Conservation (phyloP, 1,140 invertebrate species). For the Limonius californicus region DNA sequence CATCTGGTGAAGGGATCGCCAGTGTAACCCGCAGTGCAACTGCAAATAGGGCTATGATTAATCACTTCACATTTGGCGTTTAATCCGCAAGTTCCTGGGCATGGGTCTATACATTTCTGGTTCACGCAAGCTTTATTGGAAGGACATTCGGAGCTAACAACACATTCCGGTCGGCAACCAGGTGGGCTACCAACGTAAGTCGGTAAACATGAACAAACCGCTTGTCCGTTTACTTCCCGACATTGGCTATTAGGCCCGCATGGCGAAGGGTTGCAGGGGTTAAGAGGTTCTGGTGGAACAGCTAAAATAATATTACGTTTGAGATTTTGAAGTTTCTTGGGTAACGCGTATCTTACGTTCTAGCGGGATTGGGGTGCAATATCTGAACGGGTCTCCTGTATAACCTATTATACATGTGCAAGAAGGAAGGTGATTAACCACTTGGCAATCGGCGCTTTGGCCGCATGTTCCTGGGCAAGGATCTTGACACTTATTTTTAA, state of each 20-base stretch:
- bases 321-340: not conserved
- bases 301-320: constrained; percentile 13
- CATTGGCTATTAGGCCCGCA: constrained; percentile 51
- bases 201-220: constrained; percentile 50
- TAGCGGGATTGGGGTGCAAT: constrained; percentile 57
- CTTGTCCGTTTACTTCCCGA: constrained; percentile 36
- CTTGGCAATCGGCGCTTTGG: constrained; percentile 70
- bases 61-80: constrained; percentile 60
- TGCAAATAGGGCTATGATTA: constrained; percentile 61
- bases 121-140: constrained; percentile 56
- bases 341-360: constrained; percentile 45
- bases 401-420: constrained; percentile 72
- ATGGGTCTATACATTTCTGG: constrained; percentile 60
- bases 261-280: constrained; percentile 50
- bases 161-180: constrained; percentile 57
- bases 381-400: constrained; percentile 68
- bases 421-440: constrained; percentile 70
- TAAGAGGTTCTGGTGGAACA: constrained; percentile 20
- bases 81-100: constrained; percentile 56
- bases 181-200: constrained; percentile 52
- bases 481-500: constrained; percentile 78
- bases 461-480: constrained; percentile 78
- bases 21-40: constrained; percentile 54
- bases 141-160: constrained; percentile 58
- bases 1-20: constrained; percentile 52